Base-by-base conservation (phyloP, 23 tunicate genomes). In the Trididemnum clinides region DNA sequence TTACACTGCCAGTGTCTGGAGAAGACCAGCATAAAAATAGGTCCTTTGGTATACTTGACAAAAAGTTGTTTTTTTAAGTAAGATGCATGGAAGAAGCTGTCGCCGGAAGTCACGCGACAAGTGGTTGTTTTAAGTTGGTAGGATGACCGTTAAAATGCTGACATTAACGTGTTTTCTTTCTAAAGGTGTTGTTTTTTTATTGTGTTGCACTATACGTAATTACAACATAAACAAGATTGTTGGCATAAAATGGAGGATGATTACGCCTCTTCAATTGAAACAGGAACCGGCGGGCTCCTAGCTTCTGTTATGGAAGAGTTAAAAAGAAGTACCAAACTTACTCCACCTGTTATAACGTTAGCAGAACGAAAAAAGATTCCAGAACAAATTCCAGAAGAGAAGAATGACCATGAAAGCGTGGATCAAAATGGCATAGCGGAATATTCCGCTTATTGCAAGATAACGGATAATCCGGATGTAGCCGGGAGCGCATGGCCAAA, bases 351-450 rank as follows among this genome's bases (percentile, higher is more conserved):
- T 3, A 23, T 37, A 66, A 66, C 75, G 7, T 6, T 20, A 3
- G 21, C 4, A 26, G 26, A 62, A 12, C 75, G 31, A 66, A 3
- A 3, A 7, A n/a, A 66, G 4, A 4, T 28, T 59, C 23, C 66
- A 3, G 20, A 10, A 19, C 66, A 59, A 59, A n/a, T n/a, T n/a
- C n/a, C n/a, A n/a, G n/a, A n/a, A n/a, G n/a, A n/a, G n/a, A n/a
- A n/a, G n/a, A n/a, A n/a, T n/a, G n/a, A n/a, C n/a, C n/a, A n/a
- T n/a, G n/a, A n/a, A n/a, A 69, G 31, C 4, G 54, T 26, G 10
- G 57, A 19, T 23, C 54, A 19, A 27, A 73, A 23, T 26, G 80
- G 80, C n/a, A 73, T 38, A 1, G 80, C 57, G 27, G 80, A 73
- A 28, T 73, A 36, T 38, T 2, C 57, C 54, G 57, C 80, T 37